Evolutionary conservation across 2,797 vertebrate species (phyloP).

Genomic region (Thunnus albacares): DNA sequence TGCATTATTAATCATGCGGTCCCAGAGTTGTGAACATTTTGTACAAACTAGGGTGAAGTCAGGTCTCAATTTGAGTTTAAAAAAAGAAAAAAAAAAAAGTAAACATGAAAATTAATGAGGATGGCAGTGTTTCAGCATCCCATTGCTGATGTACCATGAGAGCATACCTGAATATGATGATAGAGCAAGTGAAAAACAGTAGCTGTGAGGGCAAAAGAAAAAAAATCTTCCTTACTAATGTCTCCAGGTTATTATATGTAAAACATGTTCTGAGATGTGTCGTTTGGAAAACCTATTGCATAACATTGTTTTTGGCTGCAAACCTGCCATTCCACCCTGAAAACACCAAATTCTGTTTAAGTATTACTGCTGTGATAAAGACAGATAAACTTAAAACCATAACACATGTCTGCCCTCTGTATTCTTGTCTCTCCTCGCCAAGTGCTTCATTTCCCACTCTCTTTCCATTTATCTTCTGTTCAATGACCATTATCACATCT

Average conservation of each 20-base stretch:
- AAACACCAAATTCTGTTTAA: conserved; percentile 4
- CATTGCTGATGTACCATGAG: neutral
- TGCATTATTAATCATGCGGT: conserved; percentile 67
- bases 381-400: neutral
- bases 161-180: conserved; percentile 19
- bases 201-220: neutral
- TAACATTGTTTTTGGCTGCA: neutral
- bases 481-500: neutral
- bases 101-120: conserved; percentile 40
- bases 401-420: neutral
- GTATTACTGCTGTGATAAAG: neutral
- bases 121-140: conserved; percentile 14
- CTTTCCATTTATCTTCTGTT: neutral
- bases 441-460: conserved; percentile 13
- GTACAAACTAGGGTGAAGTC: conserved; percentile 42
- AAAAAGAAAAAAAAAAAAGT: conserved; percentile 28
- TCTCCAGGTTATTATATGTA: conserved; percentile 3
- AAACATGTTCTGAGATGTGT: neutral
- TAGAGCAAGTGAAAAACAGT: neutral
- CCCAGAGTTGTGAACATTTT: conserved; percentile 46
- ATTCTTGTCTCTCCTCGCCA: neutral
- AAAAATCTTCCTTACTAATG: neutral
- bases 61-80: conserved; percentile 20
- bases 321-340: neutral
- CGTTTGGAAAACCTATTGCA: neutral